phyloP scores from a whole-genome alignment of 2,797 vertebrate species.

The Gymnoscopelus microlampas region DNA sequence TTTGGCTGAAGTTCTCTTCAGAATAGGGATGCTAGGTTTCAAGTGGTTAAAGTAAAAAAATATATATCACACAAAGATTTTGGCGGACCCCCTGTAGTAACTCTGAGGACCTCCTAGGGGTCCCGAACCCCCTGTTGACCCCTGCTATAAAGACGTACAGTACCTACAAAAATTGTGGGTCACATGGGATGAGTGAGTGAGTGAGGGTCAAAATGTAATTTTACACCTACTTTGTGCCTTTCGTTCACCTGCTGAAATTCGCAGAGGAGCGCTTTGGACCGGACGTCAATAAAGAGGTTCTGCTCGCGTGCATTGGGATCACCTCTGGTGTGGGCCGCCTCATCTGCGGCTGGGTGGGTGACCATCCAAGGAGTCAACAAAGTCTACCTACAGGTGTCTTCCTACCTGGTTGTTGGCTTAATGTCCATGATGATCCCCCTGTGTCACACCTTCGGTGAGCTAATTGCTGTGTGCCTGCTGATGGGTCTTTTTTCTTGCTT shows the following conservation, averaged over 20 bases:
- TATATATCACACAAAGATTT: no score
- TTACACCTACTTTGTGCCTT: no score
- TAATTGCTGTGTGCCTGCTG: conserved; percentile 92
- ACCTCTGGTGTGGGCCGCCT: conserved; percentile 92
- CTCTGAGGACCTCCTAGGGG: no score
- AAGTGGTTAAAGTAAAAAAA: no score
- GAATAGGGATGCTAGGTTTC: no score
- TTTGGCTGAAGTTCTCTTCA: no score
- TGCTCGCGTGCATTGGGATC: conserved; percentile 93
- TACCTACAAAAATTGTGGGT: no score
- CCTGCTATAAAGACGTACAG: no score
- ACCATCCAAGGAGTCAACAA: conserved; percentile 93
- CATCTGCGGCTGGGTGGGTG: conserved; percentile 90
- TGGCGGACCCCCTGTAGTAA: no score
- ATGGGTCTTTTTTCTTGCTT: conserved; percentile 99
- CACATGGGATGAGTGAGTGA: no score
- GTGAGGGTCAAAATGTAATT: no score
- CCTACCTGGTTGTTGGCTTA: conserved; percentile 92
- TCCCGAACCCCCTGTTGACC: no score
- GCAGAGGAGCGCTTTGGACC: conserved; percentile 86
- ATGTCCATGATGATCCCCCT: conserved; percentile 99
- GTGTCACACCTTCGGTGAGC: conserved; percentile 86
- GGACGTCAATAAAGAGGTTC: conserved; percentile 84
- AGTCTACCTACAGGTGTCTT: conserved; percentile 94
- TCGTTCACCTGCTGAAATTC: conserved; percentile 83